A percentile compares a stretch with the other conserved stretches of the same genome.
These are phyloP conservation scores for Camponotus fellah DNA, from an alignment of 2,888 invertebrate genomes.

Conservation along the genomic window DNA sequence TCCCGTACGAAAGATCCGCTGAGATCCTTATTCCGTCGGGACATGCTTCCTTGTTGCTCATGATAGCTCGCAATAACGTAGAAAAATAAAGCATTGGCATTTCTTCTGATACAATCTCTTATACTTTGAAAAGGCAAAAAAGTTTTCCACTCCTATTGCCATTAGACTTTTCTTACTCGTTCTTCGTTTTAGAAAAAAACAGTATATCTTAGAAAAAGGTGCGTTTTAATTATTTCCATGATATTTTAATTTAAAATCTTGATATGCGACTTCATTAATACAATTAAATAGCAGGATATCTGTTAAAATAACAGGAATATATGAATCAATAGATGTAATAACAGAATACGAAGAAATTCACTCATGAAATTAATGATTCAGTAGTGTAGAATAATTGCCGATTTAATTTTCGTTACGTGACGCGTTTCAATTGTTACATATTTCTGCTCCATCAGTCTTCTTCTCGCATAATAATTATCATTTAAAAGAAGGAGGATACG, in stretches of 20 bases:
- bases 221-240: slow-evolving; percentile 14
- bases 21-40: slow-evolving; percentile 56
- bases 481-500: neutral
- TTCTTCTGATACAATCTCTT: slow-evolving; percentile 68
- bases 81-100: slow-evolving; percentile 74
- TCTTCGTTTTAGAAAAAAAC: slow-evolving; percentile 26
- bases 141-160: slow-evolving; percentile 69
- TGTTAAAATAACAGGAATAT: neutral
- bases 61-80: slow-evolving; percentile 68
- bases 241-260: slow-evolving; percentile 23
- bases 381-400: neutral
- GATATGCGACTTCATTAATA: slow-evolving; percentile 2
- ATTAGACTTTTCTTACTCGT: slow-evolving; percentile 65
- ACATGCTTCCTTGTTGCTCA: slow-evolving; percentile 64
- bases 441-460: neutral
- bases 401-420: neutral
- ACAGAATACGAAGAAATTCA: neutral
- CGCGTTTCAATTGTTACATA: neutral
- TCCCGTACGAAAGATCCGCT: slow-evolving; percentile 59
- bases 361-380: neutral
- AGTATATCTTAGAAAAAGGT: slow-evolving; percentile 20
- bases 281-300: neutral
- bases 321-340: neutral
- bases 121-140: slow-evolving; percentile 57
- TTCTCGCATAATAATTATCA: slow-evolving; percentile 29